A percentile compares a stretch with the other conserved stretches of the same genome.
Conservation (phyloP, 2,888 invertebrate genomes). For the Melolontha melolontha region DNA sequence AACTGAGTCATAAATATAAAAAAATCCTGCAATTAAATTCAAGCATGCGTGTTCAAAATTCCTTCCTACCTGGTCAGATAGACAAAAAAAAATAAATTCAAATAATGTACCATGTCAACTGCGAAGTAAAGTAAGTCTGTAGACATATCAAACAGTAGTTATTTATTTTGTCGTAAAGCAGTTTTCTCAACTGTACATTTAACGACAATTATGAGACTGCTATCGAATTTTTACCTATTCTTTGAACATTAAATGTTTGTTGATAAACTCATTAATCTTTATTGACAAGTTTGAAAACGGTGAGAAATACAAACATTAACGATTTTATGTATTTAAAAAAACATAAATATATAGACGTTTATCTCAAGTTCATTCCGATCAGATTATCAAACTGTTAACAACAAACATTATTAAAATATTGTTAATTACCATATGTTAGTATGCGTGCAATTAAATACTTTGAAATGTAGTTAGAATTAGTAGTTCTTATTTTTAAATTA, state of each 20-base stretch:
- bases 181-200: neutral
- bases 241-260: slow-evolving; percentile 30
- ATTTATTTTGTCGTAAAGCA: neutral
- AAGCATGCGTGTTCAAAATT: slow-evolving; percentile 20
- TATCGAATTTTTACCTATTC: slow-evolving; percentile 11
- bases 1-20: slow-evolving; percentile 13
- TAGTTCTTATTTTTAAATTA: too few species aligned
- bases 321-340: neutral
- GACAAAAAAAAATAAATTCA: too few species aligned
- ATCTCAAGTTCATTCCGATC: too few species aligned
- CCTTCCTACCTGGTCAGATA: too few species aligned
- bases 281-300: slow-evolving; percentile 27
- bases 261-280: slow-evolving; percentile 39
- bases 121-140: neutral
- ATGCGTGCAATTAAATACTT: too few species aligned
- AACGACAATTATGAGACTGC: slow-evolving; percentile 14
- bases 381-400: too few species aligned
- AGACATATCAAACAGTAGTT: neutral
- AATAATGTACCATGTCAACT: too few species aligned
- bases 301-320: slow-evolving; percentile 28
- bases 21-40: slow-evolving; percentile 23
- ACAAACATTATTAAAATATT: too few species aligned
- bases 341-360: too few species aligned
- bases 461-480: too few species aligned
- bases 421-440: too few species aligned